Conservation (phyloP, 1,140 invertebrate species). For the Physella acuta region DNA sequence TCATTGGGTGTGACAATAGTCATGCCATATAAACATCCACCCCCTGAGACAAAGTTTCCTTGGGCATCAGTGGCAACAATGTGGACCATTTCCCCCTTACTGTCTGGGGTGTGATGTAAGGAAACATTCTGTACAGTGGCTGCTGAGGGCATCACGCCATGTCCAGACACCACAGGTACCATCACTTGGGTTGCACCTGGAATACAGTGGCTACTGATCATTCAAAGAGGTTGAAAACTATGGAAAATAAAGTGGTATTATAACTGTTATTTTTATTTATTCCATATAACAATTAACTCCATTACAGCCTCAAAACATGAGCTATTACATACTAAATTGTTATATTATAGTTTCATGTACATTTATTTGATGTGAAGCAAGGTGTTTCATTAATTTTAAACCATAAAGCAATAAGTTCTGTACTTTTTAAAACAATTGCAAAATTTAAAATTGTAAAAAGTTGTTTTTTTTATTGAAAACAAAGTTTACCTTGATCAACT, state of each 20-base stretch:
- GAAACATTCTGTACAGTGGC: constrained; percentile 15
- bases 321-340: neutral
- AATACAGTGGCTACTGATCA: no score
- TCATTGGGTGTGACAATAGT: neutral
- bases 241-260: no score
- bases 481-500: constrained; percentile 6
- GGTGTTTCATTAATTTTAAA: no score
- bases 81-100: constrained; percentile 53
- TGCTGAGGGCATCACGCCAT: neutral
- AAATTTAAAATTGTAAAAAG: no score
- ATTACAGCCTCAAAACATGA: neutral
- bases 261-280: no score
- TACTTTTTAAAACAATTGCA: no score
- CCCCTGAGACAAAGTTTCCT: constrained; percentile 47
- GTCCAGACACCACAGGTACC: constrained; percentile 16
- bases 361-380: no score
- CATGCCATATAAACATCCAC: constrained; percentile 24
- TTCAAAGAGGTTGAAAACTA: no score
- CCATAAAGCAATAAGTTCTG: no score
- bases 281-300: neutral
- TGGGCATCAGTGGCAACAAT: constrained; percentile 53
- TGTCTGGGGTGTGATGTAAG: constrained; percentile 29
- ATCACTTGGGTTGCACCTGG: constrained; percentile 13
- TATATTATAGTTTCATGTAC: no score
- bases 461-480: no score